These are phyloP conservation scores for Globicephala melas DNA, from an alignment of 2,113 vertebrate genomes.

Conservation along the genomic window DNA sequence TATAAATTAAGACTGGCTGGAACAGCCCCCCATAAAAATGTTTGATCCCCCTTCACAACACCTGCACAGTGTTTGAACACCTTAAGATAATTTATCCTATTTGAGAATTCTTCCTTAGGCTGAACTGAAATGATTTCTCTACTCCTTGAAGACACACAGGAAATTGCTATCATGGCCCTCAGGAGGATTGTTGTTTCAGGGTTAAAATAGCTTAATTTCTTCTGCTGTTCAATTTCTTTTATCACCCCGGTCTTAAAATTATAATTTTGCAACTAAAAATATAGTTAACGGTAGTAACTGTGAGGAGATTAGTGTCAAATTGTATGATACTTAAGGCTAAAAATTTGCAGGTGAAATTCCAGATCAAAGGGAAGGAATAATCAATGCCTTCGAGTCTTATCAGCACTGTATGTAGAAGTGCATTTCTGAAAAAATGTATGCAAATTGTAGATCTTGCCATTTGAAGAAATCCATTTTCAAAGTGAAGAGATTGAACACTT, in stretches of 20 bases:
- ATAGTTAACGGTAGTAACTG: neutral
- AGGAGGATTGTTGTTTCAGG: neutral
- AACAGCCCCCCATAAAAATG: neutral
- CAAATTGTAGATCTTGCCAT: neutral
- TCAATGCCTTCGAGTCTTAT: neutral
- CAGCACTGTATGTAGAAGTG: neutral
- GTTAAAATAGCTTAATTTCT: slow-evolving; percentile 24
- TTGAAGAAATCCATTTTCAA: slow-evolving; percentile 7
- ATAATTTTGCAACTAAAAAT: slow-evolving; percentile 28
- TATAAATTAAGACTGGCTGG: neutral
- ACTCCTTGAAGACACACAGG: neutral
- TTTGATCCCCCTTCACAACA: neutral
- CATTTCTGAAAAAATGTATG: neutral
- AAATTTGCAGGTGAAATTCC: slow-evolving; percentile 37
- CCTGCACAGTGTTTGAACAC: neutral
- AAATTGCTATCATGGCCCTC: neutral
- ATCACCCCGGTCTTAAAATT: slow-evolving; percentile 6
- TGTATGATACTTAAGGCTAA: neutral
- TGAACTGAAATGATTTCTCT: slow-evolving; percentile 26
- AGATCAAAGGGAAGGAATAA: slow-evolving; percentile 47
- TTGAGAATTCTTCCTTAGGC: slow-evolving; percentile 8
- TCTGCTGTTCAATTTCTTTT: slow-evolving; percentile 27
- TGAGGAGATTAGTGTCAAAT: neutral
- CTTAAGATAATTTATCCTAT: neutral
- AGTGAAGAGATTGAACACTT: neutral